Percentiles rank a stretch among this genome's conserved stretches.
These are phyloP conservation scores for Pterostichus madidus DNA, from an alignment of 2,888 invertebrate species.

Conservation along the genomic window DNA sequence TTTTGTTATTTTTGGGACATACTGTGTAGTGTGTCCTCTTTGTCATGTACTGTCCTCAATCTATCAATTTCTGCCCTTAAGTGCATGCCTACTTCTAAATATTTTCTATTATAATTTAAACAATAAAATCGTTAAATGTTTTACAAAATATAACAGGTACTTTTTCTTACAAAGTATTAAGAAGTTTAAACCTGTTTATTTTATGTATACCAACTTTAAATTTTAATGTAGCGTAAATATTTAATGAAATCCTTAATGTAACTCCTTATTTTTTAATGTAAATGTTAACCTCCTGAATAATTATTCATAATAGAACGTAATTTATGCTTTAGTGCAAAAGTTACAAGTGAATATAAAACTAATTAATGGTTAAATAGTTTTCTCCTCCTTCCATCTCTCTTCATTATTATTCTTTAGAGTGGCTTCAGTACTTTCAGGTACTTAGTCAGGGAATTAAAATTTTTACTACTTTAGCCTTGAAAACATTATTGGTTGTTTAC, in stretches of 20 bases:
- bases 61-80: no score
- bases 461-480: no score
- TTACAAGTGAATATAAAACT: slow-evolving; percentile 15
- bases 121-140: slow-evolving; percentile 30
- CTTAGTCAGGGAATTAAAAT: no score
- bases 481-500: no score
- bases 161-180: slow-evolving; percentile 18
- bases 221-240: slow-evolving; percentile 33
- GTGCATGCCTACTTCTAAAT: no score
- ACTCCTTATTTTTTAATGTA: slow-evolving; percentile 39
- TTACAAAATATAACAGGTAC: slow-evolving; percentile 4
- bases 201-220: not conserved
- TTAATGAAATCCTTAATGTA: slow-evolving; percentile 34
- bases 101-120: slow-evolving; percentile 41
- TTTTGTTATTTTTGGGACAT: no score
- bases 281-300: slow-evolving; percentile 9
- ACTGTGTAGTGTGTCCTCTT: no score
- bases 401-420: no score
- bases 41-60: no score
- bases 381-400: not conserved
- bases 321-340: slow-evolving; percentile 3
- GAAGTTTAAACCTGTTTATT: not conserved
- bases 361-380: slow-evolving; percentile 28
- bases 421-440: no score
- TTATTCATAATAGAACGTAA: slow-evolving; percentile 32